Conservation (phyloP, 2,888 invertebrate species). For the Leptogaster cylindrica region DNA sequence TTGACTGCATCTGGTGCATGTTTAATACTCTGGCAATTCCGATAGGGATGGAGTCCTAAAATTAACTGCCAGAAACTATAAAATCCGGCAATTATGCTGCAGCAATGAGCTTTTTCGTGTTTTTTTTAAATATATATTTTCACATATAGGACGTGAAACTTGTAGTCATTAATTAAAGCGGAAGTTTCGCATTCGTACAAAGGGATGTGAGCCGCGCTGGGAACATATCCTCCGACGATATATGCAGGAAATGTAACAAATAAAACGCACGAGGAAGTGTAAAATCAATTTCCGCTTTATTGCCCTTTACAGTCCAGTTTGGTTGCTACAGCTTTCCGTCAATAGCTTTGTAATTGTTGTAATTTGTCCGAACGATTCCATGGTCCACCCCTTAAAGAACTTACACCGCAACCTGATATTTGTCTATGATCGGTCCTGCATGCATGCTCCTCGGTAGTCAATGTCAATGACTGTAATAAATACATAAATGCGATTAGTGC, state of each 20-base stretch:
- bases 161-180: constrained; percentile 1
- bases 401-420: not conserved
- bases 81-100: constrained; percentile 23
- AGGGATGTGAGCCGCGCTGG: not conserved
- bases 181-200: not conserved
- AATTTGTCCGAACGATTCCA: not conserved
- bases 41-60: not conserved
- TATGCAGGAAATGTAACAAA: constrained; percentile 14
- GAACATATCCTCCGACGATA: not conserved
- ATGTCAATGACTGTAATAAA: constrained; percentile 43
- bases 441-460: constrained; percentile 42
- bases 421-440: constrained; percentile 1
- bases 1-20: constrained; percentile 28
- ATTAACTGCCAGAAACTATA: constrained; percentile 18
- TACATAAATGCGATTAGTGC: not conserved
- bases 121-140: too few relatives aligned
- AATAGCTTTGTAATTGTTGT: not conserved
- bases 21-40: constrained; percentile 5
- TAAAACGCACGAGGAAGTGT: constrained; percentile 40
- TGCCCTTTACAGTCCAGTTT: constrained; percentile 27
- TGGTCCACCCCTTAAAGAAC: not conserved
- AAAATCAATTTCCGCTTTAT: constrained; percentile 45
- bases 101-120: constrained; percentile 4
- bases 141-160: too few relatives aligned
- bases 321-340: too few relatives aligned